Base-by-base conservation (phyloP, 1,140 invertebrate genomes). In the Drosophila albomicans region DNA sequence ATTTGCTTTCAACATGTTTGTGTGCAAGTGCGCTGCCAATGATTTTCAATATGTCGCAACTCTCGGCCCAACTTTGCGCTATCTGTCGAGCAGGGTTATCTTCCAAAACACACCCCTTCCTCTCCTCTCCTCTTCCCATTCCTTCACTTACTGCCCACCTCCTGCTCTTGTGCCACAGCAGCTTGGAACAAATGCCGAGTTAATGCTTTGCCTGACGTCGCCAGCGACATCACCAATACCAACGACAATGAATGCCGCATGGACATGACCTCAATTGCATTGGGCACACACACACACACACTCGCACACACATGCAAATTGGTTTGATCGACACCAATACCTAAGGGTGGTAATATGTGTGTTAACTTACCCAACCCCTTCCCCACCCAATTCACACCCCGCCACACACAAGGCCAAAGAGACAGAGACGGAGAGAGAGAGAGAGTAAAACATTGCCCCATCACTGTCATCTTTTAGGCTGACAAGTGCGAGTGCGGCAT, bases 251-350 rank as follows among this genome's bases (percentile, higher is more conserved):
- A 89, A 90, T 90, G 78, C 82, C 82, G 82, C 88, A 91, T 91
- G 88, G 88, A 91, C 88, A 91, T 91, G 88, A 91, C 88, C 88
- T 91, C 88, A 91, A 91, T 91, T 91, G 88, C 75, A 79, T 76
- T 82, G 76, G 65, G 32, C 49, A 74, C 69, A 74, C 57, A 57
- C 65, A 32, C 43, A 62, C 48, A 13, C 58, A 46, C 25, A 38
- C 25, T 41, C 46, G 51, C 64, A 49, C 46, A 28, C 28, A 45
- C 67, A 75, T 66, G 57, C 72, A 71, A 78, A 84, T 89, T 77
- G 72, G 75, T 79, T 89, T 90, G 86, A 89, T 89, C 85, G 86
- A 89, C 81, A 89, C 82, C 84, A 88, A 87, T 88, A 88, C 81
- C 77, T 82, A 80, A 75, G 82, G 78, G 67, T 62, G 69, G 81